These are phyloP conservation scores for Desmophyllum pertusum DNA, from an alignment of 92 coral and sea anemone species.

Conservation along the genomic window DNA sequence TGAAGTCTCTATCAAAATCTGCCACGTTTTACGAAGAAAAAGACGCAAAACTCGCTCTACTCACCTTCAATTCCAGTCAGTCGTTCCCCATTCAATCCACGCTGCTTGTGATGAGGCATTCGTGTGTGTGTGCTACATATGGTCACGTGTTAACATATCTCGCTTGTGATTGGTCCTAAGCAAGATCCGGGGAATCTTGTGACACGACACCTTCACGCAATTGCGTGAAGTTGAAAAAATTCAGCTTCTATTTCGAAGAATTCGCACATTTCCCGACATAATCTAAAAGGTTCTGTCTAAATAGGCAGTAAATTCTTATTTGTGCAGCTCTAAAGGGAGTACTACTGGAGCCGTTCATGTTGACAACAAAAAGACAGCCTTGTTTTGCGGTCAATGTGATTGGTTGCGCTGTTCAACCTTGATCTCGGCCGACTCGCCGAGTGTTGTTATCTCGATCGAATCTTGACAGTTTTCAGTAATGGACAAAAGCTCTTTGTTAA, in stretches of 20 bases:
- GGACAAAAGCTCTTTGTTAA: slow-evolving; percentile 18
- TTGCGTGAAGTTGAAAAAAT: background rate
- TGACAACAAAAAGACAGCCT: background rate
- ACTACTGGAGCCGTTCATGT: background rate
- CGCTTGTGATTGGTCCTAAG: slow-evolving; percentile 5
- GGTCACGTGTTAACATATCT: slow-evolving; percentile 1
- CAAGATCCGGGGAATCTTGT: background rate
- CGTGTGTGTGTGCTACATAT: too few species aligned
- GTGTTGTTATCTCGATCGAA: slow-evolving; percentile 12
- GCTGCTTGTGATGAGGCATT: too few species aligned
- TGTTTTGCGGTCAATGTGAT: background rate
- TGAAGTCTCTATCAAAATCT: background rate
- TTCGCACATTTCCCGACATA: too few species aligned
- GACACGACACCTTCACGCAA: slow-evolving; percentile 12
- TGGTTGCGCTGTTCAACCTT: background rate
- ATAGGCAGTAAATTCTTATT: background rate
- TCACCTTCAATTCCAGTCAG: too few species aligned
- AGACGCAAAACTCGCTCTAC: background rate
- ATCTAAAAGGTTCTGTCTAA: background rate
- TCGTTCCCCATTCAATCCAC: background rate
- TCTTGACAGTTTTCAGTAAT: background rate
- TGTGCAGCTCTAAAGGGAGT: background rate
- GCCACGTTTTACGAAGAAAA: background rate
- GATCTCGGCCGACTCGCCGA: too few species aligned
- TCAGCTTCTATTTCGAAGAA: background rate